These are phyloP conservation scores for Galeopterus variegatus DNA, from an alignment of 2,113 vertebrate species.

Conservation along the genomic window DNA sequence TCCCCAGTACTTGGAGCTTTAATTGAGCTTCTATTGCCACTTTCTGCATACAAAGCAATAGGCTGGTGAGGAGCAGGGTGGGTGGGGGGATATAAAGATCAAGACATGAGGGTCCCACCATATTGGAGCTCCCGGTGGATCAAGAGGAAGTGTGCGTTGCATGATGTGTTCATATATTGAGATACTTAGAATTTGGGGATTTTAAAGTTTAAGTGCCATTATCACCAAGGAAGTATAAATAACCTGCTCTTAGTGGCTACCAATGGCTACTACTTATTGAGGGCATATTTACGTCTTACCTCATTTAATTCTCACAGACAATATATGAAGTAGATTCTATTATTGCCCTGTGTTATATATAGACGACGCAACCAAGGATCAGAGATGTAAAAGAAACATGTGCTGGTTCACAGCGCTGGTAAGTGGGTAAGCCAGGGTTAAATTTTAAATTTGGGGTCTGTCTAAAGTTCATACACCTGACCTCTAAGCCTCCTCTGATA, in stretches of 20 bases:
- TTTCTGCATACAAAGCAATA: neutral
- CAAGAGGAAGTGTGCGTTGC: neutral
- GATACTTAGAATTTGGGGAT: neutral
- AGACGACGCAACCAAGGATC: neutral
- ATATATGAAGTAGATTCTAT: neutral
- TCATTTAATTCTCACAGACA: slow-evolving; percentile 30
- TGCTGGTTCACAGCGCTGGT: neutral
- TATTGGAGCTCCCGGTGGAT: neutral
- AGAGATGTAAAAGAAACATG: slow-evolving; percentile 8
- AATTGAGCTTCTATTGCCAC: neutral
- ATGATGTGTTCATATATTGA: neutral
- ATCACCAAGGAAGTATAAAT: neutral
- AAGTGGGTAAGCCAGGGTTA: neutral
- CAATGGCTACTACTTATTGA: neutral
- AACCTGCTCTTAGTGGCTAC: neutral
- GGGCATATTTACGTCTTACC: neutral
- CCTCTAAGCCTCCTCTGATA: neutral
- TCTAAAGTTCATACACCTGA: neutral
- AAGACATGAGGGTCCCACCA: neutral
- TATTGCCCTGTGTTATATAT: neutral
- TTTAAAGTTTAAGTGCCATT: neutral
- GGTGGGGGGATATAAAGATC: neutral
- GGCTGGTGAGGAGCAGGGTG: neutral
- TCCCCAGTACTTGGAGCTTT: neutral
- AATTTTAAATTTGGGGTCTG: neutral